Evolutionary conservation across 2,797 vertebrate species (phyloP).

Genomic region (Trichosurus vulpecula): DNA sequence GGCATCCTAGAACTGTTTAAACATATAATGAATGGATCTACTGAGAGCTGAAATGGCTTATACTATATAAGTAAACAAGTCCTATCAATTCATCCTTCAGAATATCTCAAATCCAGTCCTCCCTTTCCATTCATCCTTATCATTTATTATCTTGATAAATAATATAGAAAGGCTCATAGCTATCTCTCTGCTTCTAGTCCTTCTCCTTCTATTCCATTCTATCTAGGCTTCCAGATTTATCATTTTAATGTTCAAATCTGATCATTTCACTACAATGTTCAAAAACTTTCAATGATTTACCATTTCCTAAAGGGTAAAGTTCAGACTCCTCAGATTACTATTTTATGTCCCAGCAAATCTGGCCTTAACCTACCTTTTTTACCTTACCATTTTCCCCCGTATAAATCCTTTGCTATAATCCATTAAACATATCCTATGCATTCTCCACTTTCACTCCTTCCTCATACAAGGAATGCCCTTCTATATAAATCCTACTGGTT

Average conservation of each 20-base stretch:
- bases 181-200: too few species aligned
- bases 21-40: not conserved
- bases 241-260: not conserved
- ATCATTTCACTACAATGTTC: not conserved
- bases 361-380: not conserved
- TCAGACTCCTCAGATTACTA: not conserved
- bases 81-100: too few species aligned
- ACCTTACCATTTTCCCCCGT: too few species aligned
- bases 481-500: not conserved
- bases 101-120: too few species aligned
- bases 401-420: not conserved
- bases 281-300: not conserved
- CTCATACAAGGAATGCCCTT: not conserved
- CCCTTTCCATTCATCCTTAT: too few species aligned
- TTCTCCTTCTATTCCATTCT: too few species aligned
- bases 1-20: not conserved
- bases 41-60: not conserved
- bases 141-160: not conserved
- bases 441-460: not conserved
- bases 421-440: not conserved
- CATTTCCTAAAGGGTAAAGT: not conserved
- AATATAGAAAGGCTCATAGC: not conserved
- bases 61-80: not conserved
- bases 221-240: not conserved
- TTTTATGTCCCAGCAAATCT: not conserved